Base-by-base conservation (phyloP, 2,888 invertebrate species). In the Agrochola litura region DNA sequence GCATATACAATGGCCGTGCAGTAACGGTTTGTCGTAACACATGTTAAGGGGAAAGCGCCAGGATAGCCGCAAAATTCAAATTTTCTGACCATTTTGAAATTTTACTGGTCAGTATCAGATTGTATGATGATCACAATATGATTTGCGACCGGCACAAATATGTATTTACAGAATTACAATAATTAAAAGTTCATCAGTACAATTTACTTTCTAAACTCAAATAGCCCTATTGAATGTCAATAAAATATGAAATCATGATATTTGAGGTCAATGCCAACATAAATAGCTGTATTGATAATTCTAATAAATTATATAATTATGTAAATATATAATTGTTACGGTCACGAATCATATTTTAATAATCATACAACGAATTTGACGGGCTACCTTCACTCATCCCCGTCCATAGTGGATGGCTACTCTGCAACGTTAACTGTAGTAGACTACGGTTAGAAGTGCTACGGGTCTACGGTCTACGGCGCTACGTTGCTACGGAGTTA, bases 11-110 rank as follows among this genome's bases (percentile, higher is more conserved):
- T 61, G 70, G 19, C 16, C 37, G 43, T 0, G 12, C n/a, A 9
- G 76, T 76, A 76, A 76, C 69, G 68, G 54, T 63, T 56, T 54
- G 22, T 54, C 30, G 43, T n/a, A 54, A 56, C 46, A 37, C 52
- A 6, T 30, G 74, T 19, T 54, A 63, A 30, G 43, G 12, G 12
- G 2, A 25, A 46, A 30, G 22, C 49, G 22, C 4, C 30, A 9
- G 14, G 19, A 4, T 14, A 25, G 12, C 8, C 8, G 12, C 10
- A 12, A 30, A 22, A 66, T 66, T 22, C 4, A 4, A 65, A 25
- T 6, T 66, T 25, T 25, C 4, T 6, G 10, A 8, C 0, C 0
- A 25, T 66, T 43, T 49, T 30, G 19, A 0, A 46, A 46, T 25
- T 46, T 10, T 16, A 2, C 14, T 2, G 22, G 16, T 56, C 1